Conservation (phyloP, 2,113 vertebrate genomes). For the Cheilinus undulatus region DNA sequence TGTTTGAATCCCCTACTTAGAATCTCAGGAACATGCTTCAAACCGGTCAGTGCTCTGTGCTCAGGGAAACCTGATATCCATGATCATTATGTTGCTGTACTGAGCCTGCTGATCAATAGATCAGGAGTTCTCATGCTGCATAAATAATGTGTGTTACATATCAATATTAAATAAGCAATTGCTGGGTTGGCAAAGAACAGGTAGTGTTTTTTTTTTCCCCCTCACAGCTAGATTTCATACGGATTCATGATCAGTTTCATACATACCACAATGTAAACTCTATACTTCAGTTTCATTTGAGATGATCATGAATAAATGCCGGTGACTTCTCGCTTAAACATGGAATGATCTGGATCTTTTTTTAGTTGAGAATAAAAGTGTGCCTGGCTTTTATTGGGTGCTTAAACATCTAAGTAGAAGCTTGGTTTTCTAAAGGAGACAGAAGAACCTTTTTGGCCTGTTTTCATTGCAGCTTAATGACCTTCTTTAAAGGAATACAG, state of each 20-base stretch:
- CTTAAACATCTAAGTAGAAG: constrained; percentile 16
- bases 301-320: not conserved
- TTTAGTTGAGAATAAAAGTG: not conserved
- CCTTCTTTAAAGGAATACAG: too few species aligned
- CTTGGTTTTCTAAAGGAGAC: too few species aligned
- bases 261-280: not conserved
- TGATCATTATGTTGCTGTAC: constrained; percentile 22
- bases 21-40: not conserved
- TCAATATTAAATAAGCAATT: constrained; percentile 1
- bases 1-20: not conserved
- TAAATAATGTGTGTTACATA: constrained; percentile 5
- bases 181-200: too few species aligned
- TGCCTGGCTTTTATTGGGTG: constrained; percentile 2
- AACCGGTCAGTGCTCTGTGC: not conserved
- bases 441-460: too few species aligned
- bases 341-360: too few species aligned
- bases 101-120: constrained; percentile 4
- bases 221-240: not conserved
- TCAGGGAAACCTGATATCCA: not conserved
- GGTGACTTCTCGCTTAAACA: not conserved
- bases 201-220: too few species aligned
- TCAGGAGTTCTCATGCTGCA: constrained; percentile 4
- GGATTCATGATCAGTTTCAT: not conserved
- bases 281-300: not conserved
- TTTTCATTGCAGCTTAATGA: too few species aligned